phyloP scores from a whole-genome alignment of 2,113 vertebrate species.

The Lagopus leucura region DNA sequence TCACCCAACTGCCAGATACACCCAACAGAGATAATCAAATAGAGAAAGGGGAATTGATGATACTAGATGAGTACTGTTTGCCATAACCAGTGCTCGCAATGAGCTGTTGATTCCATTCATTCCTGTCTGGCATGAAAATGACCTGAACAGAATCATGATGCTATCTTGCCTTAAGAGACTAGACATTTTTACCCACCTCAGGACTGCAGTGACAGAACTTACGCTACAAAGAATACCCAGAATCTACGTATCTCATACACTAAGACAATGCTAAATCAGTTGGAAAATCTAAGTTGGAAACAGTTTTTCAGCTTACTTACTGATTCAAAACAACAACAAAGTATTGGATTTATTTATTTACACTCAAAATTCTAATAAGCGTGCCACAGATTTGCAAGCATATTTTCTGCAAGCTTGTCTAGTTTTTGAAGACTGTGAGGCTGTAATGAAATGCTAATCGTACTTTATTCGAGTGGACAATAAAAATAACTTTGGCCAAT shows the following conservation, averaged over 20 bases:
- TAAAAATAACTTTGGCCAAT: background rate
- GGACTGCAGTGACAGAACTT: background rate
- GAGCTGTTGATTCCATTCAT: background rate
- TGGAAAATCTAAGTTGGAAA: background rate
- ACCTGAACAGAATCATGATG: background rate
- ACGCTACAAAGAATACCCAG: background rate
- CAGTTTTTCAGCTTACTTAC: background rate
- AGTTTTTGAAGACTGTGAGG: background rate
- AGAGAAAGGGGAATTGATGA: background rate
- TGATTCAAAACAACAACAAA: background rate
- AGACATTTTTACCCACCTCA: background rate
- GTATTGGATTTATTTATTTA: background rate
- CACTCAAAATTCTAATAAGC: background rate
- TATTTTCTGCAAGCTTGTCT: background rate
- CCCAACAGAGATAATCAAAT: background rate
- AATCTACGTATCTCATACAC: background rate
- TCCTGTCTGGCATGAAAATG: background rate
- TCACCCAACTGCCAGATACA: background rate
- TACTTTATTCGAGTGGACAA: background rate
- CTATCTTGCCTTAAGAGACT: background rate
- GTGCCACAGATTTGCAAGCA: background rate
- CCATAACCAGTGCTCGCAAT: accelerated
- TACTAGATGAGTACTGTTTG: background rate
- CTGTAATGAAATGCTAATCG: background rate
- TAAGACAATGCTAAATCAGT: background rate